Base-by-base conservation (phyloP, 2,888 invertebrate species). In the Miltochrista miniata region DNA sequence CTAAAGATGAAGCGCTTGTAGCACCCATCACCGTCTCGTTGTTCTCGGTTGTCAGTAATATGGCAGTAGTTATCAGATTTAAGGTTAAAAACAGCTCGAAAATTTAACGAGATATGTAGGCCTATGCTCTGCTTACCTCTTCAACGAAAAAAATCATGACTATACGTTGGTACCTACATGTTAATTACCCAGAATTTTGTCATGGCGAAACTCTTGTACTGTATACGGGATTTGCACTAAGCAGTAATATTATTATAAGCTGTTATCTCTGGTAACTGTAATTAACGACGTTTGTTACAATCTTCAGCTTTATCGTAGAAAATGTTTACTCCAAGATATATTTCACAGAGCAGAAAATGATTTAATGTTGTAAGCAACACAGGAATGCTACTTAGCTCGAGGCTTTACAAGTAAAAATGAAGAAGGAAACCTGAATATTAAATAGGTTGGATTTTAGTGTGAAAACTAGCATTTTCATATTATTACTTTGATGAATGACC, bases 311-410 rank as follows among this genome's bases (percentile, higher is more conserved):
- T 67, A 67, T 64, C 65, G 49, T 51, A 45, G 56, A 50, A 59
- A 56, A 57, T 61, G 48, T 64, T 50, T 56, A 59, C 54, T 45
- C 47, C 18, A 44, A 56, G 67, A 67, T 67, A 60, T 58, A 62
- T 56, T 63, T 65, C 57, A 68, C 65, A 65, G 65, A 67, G 55
- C 49, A 39, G 37, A 51, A 54, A 52, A 63, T 65, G 63, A 67
- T 67, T 65, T 68, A 68, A 68, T 68, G 67, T 56, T 36, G 46
- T 45, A 51, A 48, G 50, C 50, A 58, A 59, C 38, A 41, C 33
- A 24, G 30, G 69, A 56, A 68, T 67, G 64, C 64, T 64, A 68
- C 67, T 68, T 59, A 64, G 53, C 49, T 54, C 48, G 31, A 36
- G 40, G 33, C 30, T 29, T 49, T 51, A 49, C 58, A 64, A 56